Evolutionary conservation across 1,140 invertebrate genomes (phyloP), one percentile per base, ranked within the genome.

Genomic region (Pogonomyrmex californicus): DNA sequence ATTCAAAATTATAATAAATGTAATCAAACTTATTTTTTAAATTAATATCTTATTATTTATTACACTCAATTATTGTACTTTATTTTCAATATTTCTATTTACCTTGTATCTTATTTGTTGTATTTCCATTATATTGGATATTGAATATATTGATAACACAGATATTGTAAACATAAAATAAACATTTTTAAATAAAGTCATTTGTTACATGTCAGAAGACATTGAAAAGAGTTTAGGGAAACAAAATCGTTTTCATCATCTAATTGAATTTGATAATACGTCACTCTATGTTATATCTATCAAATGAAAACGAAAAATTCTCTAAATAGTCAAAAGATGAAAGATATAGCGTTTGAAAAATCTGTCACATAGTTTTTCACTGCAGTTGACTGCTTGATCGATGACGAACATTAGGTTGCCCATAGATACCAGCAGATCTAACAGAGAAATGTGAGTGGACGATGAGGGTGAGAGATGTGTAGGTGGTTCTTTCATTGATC

Each of bases 381-480:
- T 38, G 36, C 77, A 58, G 44, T 70, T 56, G 71, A 33, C 85
- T 71, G 75, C 30, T 79, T 90, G 89, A 90, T 90, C 81, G 81
- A 90, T 90, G 88, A 54, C 44, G 63, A 77, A 60, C 86, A 90
- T 86, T 66, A 58, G 44, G 41, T 73, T 63, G 71, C 73, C 60
- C 33, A 23, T 63, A 41, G 44, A 75, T 63, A 63, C 68, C 75
- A 17, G 30, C 88, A 78, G 86, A 70, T 90, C 86, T 90, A 75
- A 54, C 58, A 66, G 70, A 70, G 88, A 91, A 88, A 89, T 87
- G 93, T 93, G 87, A 92, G 93, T 92, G 91, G 92, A 93, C 85
- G 87, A 90, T 71, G 87, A 92, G 90, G 90, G 92, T 92, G 86
- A 91, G 86, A 85, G 86, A 51, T 68, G 76, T 87, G 92, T 91